Base-by-base conservation (phyloP, 1,140 invertebrate species). In the Wasmannia auropunctata region DNA sequence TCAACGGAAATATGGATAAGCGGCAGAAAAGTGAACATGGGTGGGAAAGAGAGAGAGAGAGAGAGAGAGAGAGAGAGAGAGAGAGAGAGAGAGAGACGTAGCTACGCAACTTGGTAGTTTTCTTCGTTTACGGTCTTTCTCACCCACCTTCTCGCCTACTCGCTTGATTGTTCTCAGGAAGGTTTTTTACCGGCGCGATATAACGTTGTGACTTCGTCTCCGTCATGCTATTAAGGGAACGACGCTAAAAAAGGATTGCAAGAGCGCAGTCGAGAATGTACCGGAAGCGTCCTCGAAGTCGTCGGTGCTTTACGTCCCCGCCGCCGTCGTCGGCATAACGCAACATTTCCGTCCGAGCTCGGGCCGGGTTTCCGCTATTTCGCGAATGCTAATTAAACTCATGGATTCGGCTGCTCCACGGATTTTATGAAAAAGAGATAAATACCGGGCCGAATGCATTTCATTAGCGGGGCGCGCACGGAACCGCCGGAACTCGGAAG, bases 381-480 rank as follows among this genome's bases (percentile, higher is more conserved):
- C 67, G 67, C 63, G 6, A 86, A 80, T 80, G 69, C 46, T 83
- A 81, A 81, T 83, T 72, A 79, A 62, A 67, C n/a, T 16, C 16
- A 46, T 28, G 49, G 11, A 60, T 56, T 43, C 65, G 74, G 22
- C 14, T 67, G 46, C 28, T 8, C 34, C 5, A 14, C 8, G 43
- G 16, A 51, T 67, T 22, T 77, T 28, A 70, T 51, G 63, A 75
- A 74, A 54, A 72, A 56, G n/a, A 31, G 31, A 83, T 86, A 70
- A 86, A 89, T 70, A 88, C 63, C 46, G 56, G 56, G 62, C 60
- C 74, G 76, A 83, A 89, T 88, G 72, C 70, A 83, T 88, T 88
- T 89, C 84, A 88, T 88, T 88, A 88, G 58, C 49, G 56, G 49
- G 49, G 28, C 75, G 65, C 8, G 46, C 49, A 10, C 79, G 51